Percentiles rank a stretch among this genome's conserved stretches.
Evolutionary conservation across 1,140 invertebrate genomes (phyloP).

Genomic region (Orussus abietinus): DNA sequence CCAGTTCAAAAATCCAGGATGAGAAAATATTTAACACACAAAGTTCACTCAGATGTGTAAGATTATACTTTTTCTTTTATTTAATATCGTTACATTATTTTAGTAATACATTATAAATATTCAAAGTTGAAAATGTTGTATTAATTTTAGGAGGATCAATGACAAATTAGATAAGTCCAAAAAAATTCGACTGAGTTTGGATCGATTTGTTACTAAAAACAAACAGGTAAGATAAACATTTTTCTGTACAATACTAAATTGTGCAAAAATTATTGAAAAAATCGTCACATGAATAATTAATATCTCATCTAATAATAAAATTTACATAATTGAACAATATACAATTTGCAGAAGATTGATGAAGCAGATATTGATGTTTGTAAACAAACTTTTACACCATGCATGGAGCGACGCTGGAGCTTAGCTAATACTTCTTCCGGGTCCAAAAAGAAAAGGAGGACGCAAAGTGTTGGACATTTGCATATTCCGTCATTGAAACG

Average conservation of each 20-base stretch:
- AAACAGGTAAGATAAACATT: constrained; percentile 29
- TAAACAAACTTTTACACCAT: constrained; percentile 22
- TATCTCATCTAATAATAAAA: constrained; percentile 11
- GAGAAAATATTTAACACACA: constrained; percentile 24
- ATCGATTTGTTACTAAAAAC: constrained; percentile 38
- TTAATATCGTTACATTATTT: not conserved
- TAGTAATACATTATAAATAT: not conserved
- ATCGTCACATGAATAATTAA: constrained; percentile 4
- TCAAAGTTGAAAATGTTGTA: not conserved
- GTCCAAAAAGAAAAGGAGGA: constrained; percentile 28
- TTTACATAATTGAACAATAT: not conserved
- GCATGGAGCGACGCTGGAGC: constrained; percentile 43
- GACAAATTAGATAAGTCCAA: constrained; percentile 45
- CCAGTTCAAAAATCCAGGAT: constrained; percentile 26
- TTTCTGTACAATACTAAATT: not conserved
- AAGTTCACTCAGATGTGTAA: constrained; percentile 27
- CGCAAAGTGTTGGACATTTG: constrained; percentile 23
- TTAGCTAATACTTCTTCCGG: constrained; percentile 27
- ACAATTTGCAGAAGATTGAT: constrained; percentile 25
- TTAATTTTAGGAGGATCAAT: constrained; percentile 22
- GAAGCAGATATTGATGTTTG: constrained; percentile 23
- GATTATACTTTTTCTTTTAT: constrained; percentile 8
- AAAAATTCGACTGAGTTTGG: constrained; percentile 42
- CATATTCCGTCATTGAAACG: not conserved
- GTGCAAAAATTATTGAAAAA: constrained; percentile 6